phyloP scores from a whole-genome alignment of 2,888 invertebrate species.

The Drosophila pseudotalamancana region DNA sequence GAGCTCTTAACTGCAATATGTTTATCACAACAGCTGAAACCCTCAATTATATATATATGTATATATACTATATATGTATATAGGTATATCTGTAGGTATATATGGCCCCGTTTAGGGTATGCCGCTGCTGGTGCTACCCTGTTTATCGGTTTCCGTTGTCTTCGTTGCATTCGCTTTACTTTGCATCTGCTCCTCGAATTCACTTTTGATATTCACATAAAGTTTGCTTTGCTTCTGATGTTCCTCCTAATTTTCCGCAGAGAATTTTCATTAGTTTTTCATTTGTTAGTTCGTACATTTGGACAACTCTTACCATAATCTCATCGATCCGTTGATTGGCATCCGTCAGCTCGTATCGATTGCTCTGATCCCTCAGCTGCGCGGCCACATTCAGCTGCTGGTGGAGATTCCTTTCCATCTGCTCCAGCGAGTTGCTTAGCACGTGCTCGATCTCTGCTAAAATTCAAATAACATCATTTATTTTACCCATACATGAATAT shows the following conservation, averaged over 20 bases:
- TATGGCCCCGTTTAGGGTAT: conserved; percentile 15
- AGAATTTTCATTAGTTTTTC: neutral
- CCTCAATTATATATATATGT: conserved; percentile 13
- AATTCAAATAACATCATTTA: neutral
- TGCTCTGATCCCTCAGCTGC: conserved; percentile 80
- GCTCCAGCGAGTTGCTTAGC: conserved; percentile 78
- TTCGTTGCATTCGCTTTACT: conserved; percentile 49
- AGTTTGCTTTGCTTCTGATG: conserved; percentile 83
- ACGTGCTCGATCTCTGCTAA: conserved; percentile 79
- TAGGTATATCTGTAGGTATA: neutral
- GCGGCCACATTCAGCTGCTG: conserved; percentile 81
- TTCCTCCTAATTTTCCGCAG: conserved; percentile 74
- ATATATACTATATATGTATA: neutral
- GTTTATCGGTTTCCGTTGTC: conserved; percentile 1
- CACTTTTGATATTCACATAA: conserved; percentile 81
- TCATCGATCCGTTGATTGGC: conserved; percentile 81
- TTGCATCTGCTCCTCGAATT: conserved; percentile 81
- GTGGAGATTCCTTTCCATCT: conserved; percentile 78
- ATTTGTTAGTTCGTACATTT: neutral
- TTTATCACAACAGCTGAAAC: conserved; percentile 59
- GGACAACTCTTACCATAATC: conserved; percentile 75
- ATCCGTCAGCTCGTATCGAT: conserved; percentile 77
- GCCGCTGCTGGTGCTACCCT: conserved; percentile 8
- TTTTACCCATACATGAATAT: no score
- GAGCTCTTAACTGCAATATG: no score